Evolutionary conservation across 2,888 invertebrate species (phyloP).

Genomic region (Liposcelis brunnea): DNA sequence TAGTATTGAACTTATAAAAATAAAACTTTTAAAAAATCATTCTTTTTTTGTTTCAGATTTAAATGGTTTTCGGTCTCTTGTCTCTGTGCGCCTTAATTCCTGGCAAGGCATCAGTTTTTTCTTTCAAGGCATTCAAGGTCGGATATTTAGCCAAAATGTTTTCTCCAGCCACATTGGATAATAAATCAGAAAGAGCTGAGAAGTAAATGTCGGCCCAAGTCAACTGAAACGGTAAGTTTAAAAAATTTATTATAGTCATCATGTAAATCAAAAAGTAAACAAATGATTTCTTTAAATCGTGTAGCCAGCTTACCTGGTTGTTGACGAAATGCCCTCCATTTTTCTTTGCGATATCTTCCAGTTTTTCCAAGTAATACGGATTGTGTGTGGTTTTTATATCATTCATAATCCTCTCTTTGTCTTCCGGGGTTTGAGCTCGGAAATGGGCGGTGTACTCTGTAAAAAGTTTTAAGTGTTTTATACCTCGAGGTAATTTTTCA

Average conservation of each 20-base stretch:
- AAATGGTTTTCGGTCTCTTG: constrained; percentile 32
- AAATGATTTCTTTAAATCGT: too few relatives aligned
- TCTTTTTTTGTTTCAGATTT: too few relatives aligned
- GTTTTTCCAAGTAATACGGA: constrained; percentile 2
- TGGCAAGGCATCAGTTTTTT: constrained; percentile 33
- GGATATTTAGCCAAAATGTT: constrained; percentile 33
- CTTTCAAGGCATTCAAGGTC: constrained; percentile 32
- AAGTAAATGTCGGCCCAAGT: constrained; percentile 43
- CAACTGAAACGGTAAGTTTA: constrained; percentile 26
- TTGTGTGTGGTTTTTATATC: neutral
- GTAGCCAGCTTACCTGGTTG: constrained; percentile 19
- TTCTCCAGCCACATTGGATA: constrained; percentile 33
- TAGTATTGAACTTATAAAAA: too few relatives aligned
- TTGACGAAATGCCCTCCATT: constrained; percentile 7
- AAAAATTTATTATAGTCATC: neutral
- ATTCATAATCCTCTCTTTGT: constrained; percentile 4
- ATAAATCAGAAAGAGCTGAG: constrained; percentile 35
- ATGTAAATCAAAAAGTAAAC: neutral
- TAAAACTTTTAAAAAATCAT: too few relatives aligned
- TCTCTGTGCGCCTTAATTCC: constrained; percentile 36
- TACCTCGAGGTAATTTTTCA: too few relatives aligned
- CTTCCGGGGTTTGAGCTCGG: neutral
- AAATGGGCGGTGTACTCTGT: constrained; percentile 3
- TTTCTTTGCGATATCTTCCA: neutral
- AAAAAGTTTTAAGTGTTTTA: neutral